Base-by-base conservation (phyloP, 1,140 invertebrate genomes). In the Triops longicaudatus region DNA sequence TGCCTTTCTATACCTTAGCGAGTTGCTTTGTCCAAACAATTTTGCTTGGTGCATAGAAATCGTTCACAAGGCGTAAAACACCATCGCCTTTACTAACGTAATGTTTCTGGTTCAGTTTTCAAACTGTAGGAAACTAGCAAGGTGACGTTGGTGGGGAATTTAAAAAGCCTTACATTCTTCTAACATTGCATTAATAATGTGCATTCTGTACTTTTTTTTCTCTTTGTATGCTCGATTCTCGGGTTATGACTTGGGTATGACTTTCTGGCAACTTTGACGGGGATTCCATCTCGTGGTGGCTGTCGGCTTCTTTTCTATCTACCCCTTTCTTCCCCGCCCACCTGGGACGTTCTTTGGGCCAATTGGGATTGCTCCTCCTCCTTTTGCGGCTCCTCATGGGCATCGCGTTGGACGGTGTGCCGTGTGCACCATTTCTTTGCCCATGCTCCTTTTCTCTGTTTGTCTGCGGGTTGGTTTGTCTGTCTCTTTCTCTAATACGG, bases 381-480 rank as follows among this genome's bases (percentile, higher is more conserved):
- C 14, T 22, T 17, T 5, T 10, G 14, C 9, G 44, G 44, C 9
- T 63, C 4, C 44, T 14, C n/a, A 63, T 5, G 14, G 14, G n/a
- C 44, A 22, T 9, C 50, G 14, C 14, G 17, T 63, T 63, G 10
- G 50, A 63, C 50, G 14, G 17, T 63, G 22, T 5, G 17, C 17
- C n/a, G n/a, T 63, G 17, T n/a, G 50, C 31, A 63, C 10, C 50
- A 63, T 63, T 63, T 63, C 50, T 63, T 10, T 63, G 50, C 10
- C 50, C 50, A 63, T 63, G 50, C 50, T 63, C 14, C 50, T 63
- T 63, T 6, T 14, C 17, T 6, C 50, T 63, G 22, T 9, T 63
- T 63, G 50, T 63, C 50, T 63, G n/a, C 50, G 50, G 50, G 50
- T 63, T 63, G 50, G 50, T 63, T 63, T 63, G 14, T 63, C 50